phyloP scores from a whole-genome alignment of 2,888 invertebrate species.

The Chelonus formosanus region DNA sequence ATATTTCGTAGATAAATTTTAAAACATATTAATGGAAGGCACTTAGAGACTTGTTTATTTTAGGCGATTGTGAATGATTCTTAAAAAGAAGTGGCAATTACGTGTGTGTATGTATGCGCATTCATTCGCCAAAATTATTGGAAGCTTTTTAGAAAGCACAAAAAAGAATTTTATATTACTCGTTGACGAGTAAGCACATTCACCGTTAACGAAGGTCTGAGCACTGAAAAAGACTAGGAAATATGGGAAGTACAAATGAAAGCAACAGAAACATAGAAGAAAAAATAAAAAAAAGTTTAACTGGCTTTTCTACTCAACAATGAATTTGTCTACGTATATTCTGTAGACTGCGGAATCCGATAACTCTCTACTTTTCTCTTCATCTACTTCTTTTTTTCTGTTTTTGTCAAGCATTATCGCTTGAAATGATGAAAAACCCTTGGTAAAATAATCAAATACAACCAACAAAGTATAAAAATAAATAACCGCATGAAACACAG shows the following conservation, averaged over 20 bases:
- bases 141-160: constrained; percentile 28
- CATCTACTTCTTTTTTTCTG: constrained; percentile 1
- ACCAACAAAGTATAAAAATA: constrained; percentile 14
- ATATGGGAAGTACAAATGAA: constrained; percentile 15
- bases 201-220: not conserved
- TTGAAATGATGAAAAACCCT: constrained; percentile 29
- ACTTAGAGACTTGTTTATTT: too few species aligned
- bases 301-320: constrained; percentile 42
- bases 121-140: too few species aligned
- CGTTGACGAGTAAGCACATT: constrained; percentile 11
- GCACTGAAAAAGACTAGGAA: constrained; percentile 13
- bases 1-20: too few species aligned
- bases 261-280: constrained; percentile 21
- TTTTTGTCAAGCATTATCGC: constrained; percentile 33
- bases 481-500: constrained; percentile 7
- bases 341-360: constrained; percentile 43
- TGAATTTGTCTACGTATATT: constrained; percentile 43
- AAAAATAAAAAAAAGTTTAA: constrained; percentile 36
- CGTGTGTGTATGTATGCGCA: too few species aligned
- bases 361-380: constrained; percentile 34
- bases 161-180: constrained; percentile 41
- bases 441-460: constrained; percentile 11
- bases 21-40: too few species aligned
- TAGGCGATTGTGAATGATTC: too few species aligned
- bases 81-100: too few species aligned